Percentiles rank a stretch among this genome's conserved stretches.
phyloP scores from a whole-genome alignment of 2,888 invertebrate genomes.

The Tiliacea aurago region DNA sequence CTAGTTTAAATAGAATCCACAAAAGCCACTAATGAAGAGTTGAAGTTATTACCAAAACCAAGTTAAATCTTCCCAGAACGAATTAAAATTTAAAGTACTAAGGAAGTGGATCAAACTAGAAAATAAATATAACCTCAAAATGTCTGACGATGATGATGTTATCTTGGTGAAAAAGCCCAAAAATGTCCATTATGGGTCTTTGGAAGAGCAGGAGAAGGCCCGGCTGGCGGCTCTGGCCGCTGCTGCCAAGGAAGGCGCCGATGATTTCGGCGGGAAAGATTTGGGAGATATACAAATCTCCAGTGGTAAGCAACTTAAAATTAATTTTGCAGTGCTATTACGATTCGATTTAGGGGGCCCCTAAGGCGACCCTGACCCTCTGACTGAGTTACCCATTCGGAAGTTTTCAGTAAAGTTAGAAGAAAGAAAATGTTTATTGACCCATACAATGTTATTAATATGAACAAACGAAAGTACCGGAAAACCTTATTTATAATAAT shows the following conservation, averaged over 20 bases:
- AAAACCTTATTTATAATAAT: neutral
- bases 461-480: neutral
- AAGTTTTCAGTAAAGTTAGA: neutral
- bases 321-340: neutral
- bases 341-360: neutral
- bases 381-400: neutral
- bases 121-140: slow-evolving; percentile 82
- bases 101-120: slow-evolving; percentile 19
- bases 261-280: slow-evolving; percentile 91
- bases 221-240: slow-evolving; percentile 91
- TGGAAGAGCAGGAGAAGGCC: slow-evolving; percentile 95
- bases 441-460: neutral
- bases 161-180: slow-evolving; percentile 93
- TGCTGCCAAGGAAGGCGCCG: slow-evolving; percentile 91
- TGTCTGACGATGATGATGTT: slow-evolving; percentile 97
- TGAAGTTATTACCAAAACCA: neutral
- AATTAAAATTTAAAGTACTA: slow-evolving; percentile 5
- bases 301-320: slow-evolving; percentile 84
- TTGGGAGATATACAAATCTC: slow-evolving; percentile 93
- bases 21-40: neutral
- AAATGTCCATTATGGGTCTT: slow-evolving; percentile 96
- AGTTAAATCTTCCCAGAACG: neutral
- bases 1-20: neutral
- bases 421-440: neutral
- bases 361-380: neutral